A percentile compares a stretch with the other conserved stretches of the same genome.
These are phyloP conservation scores for Nothura maculosa DNA, from an alignment of 2,797 vertebrate species.

Conservation along the genomic window DNA sequence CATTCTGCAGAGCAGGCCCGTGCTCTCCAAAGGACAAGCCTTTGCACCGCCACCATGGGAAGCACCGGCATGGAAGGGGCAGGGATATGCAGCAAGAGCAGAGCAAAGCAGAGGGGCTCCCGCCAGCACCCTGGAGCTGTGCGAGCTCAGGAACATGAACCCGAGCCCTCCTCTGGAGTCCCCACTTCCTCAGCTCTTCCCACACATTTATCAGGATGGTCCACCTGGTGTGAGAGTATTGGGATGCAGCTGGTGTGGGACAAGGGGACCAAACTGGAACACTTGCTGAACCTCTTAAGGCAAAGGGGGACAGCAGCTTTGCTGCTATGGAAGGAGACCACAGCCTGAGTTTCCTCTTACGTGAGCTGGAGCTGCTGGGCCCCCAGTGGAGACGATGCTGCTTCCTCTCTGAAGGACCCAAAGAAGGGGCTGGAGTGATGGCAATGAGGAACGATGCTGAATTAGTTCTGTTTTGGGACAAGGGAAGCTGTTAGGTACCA, in stretches of 20 bases:
- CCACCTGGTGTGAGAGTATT: too few species aligned
- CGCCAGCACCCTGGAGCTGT: too few species aligned
- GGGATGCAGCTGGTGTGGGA: background rate
- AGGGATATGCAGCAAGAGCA: background rate
- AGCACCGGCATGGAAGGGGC: background rate
- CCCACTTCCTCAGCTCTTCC: background rate
- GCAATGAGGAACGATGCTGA: too few species aligned
- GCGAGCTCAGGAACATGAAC: background rate
- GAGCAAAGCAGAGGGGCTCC: background rate
- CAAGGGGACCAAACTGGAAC: background rate
- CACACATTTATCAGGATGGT: rapidly evolving
- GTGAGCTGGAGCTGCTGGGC: too few species aligned
- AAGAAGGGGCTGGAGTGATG: too few species aligned
- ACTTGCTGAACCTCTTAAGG: background rate
- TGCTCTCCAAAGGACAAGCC: background rate
- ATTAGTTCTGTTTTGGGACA: too few species aligned
- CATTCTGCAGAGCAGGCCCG: conserved; percentile 25
- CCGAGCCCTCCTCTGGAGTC: background rate
- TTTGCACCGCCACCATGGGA: background rate
- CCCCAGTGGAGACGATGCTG: too few species aligned
- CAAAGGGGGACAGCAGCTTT: background rate
- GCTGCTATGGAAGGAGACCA: background rate
- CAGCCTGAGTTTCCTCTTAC: background rate
- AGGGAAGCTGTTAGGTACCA: too few species aligned
- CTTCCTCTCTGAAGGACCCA: too few species aligned